Base-by-base conservation (phyloP, 2,888 invertebrate species). In the Hirtodrosophila histrioides region DNA sequence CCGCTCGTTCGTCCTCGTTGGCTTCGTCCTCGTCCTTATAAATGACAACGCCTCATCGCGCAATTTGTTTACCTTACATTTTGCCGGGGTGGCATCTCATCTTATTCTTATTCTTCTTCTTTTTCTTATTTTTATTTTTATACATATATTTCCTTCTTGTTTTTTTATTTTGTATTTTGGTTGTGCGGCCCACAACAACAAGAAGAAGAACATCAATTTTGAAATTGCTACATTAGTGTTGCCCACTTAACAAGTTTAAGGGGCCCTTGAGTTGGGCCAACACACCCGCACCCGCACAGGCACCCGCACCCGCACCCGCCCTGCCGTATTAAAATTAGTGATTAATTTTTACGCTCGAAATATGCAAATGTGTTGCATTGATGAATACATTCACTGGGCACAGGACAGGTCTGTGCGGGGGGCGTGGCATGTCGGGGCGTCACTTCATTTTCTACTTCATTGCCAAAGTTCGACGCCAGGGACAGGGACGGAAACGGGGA, bases 281-380 rank as follows among this genome's bases (percentile, higher is more conserved):
- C 45, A 43, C 17, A 5, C 39, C 40, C 39, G 23, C 17, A 17
- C 48, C 37, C 27, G 27, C 10, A 40, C 35, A 36, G 1, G 50
- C 46, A 37, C 29, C 49, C 48, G 29, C 24, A 5, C 7, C 11
- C 27, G 66, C 46, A 49, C 56, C 57, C 55, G 60, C 71, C 63
- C 61, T 62, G 78, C 62, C 85, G 82, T 88, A 90, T 90, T 89
- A 89, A 90, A 90, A 90, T 90, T 90, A 90, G 90, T 90, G 90
- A 90, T 90, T 90, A 90, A 90, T 90, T 90, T 90, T 90, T 89
- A 90, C 89, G 90, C 87, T 82, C 85, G 71, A 87, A 90, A 90
- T 89, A 90, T 90, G 90, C 76, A 90, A 90, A 90, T 90, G 88
- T 77, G 75, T 82, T 82, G 83, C 84, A 90, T 89, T 89, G 89